Evolutionary conservation across 2,113 vertebrate species (phyloP).

Genomic region (Poeciliopsis occidentalis): DNA sequence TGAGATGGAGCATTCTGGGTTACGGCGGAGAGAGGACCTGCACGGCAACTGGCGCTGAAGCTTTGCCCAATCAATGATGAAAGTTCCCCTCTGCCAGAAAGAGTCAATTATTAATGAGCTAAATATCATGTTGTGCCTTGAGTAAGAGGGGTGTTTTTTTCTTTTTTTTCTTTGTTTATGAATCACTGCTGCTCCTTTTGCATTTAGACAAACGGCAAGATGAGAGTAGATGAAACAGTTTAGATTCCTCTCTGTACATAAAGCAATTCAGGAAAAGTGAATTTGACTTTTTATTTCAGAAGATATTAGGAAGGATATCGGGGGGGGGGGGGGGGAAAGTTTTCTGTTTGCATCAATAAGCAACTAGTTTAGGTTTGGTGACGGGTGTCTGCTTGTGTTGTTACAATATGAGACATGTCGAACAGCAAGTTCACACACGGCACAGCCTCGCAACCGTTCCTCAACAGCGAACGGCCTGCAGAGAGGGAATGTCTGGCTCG

Average conservation of each 20-base stretch:
- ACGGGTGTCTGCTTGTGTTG: too few species aligned
- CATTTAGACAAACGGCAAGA: neutral
- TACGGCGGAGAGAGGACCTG: conserved; percentile 14
- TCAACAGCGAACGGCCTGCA: conserved; percentile 35
- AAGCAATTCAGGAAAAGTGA: neutral
- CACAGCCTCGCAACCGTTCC: conserved; percentile 25
- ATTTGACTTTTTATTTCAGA: neutral
- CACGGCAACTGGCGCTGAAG: conserved; percentile 10
- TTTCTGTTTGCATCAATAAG: neutral
- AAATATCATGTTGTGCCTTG: conserved; percentile 57
- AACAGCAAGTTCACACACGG: conserved; percentile 34
- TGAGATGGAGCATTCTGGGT: neutral
- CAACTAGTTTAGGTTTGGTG: too few species aligned
- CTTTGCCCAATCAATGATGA: conserved; percentile 50
- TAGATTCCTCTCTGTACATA: conserved; percentile 21
- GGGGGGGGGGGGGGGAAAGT: neutral
- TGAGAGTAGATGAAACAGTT: neutral
- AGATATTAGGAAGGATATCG: neutral
- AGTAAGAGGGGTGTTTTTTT: conserved; percentile 10
- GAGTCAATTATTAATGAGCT: conserved; percentile 69
- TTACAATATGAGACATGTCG: conserved; percentile 7
- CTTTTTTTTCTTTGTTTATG: neutral
- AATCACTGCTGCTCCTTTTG: conserved; percentile 15
- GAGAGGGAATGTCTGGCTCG: conserved; percentile 47
- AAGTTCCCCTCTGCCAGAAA: conserved; percentile 32